Conservation (phyloP, 2,113 vertebrate genomes). For the Anser cygnoides region DNA sequence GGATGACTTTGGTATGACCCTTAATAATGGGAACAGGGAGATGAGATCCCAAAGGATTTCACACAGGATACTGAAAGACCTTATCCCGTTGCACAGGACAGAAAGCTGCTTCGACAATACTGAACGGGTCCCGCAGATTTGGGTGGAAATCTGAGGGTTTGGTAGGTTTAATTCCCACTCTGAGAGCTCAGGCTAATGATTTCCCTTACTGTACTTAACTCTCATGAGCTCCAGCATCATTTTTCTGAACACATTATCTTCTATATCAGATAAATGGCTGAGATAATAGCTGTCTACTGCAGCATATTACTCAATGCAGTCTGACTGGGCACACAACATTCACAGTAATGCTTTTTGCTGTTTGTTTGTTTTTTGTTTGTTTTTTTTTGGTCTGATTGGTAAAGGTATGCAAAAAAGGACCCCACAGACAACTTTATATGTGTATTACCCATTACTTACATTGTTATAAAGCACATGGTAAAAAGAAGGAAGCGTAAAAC, state of each 20-base stretch:
- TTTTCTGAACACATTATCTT: background rate
- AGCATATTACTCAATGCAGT: too few species aligned
- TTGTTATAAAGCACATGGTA: background rate
- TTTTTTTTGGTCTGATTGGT: background rate
- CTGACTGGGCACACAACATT: too few species aligned
- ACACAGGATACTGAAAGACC: background rate
- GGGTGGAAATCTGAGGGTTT: background rate
- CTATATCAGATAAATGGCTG: background rate
- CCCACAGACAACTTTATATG: background rate
- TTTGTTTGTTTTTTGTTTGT: background rate
- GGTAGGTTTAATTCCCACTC: background rate
- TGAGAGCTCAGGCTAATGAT: background rate
- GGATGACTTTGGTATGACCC: accelerated
- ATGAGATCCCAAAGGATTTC: background rate
- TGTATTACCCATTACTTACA: background rate
- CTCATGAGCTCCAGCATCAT: background rate
- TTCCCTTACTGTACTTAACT: background rate
- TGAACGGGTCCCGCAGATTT: accelerated
- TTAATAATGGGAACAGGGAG: accelerated
- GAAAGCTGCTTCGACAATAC: accelerated
- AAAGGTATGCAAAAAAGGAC: background rate
- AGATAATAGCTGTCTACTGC: background rate
- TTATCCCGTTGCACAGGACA: background rate
- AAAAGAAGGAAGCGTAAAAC: background rate
- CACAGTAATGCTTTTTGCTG: accelerated